Conservation (phyloP, 2,113 vertebrate genomes). For the Pundamilia nyererei region DNA sequence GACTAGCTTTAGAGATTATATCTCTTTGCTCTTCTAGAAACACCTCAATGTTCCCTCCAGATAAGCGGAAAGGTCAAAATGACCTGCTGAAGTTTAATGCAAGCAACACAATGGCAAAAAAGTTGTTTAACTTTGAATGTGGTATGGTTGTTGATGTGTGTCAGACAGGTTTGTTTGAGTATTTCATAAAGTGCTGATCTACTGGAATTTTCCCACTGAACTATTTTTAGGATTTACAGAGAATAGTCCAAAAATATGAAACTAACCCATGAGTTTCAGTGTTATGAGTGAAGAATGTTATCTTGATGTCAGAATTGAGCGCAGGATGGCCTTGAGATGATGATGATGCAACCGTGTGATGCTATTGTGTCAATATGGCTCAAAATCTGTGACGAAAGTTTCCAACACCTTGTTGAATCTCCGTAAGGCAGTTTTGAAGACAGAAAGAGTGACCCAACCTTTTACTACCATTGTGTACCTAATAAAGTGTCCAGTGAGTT, state of each 20-base stretch:
- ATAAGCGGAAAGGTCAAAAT: not conserved
- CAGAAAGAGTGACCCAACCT: not conserved
- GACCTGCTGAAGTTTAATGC: not conserved
- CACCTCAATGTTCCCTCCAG: not conserved
- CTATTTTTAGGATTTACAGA: not conserved
- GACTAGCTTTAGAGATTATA: not conserved
- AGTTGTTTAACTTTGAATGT: not conserved
- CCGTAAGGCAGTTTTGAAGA: not conserved
- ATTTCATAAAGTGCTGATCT: not conserved
- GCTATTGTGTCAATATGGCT: not conserved
- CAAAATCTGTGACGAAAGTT: not conserved
- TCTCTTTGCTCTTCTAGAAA: not conserved
- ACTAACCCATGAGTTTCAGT: not conserved
- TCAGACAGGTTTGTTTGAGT: not conserved
- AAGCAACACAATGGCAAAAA: not conserved
- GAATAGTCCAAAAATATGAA: not conserved
- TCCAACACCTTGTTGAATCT: not conserved
- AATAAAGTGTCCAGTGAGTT: not conserved
- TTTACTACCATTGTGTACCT: not conserved
- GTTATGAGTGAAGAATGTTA: not conserved
- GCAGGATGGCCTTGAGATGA: not conserved
- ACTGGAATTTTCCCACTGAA: not conserved
- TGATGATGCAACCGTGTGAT: not conserved
- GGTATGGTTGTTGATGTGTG: not conserved
- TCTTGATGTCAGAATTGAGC: not conserved